Conservation (phyloP, 2,797 vertebrate genomes). For the Epinephelus awoara region DNA sequence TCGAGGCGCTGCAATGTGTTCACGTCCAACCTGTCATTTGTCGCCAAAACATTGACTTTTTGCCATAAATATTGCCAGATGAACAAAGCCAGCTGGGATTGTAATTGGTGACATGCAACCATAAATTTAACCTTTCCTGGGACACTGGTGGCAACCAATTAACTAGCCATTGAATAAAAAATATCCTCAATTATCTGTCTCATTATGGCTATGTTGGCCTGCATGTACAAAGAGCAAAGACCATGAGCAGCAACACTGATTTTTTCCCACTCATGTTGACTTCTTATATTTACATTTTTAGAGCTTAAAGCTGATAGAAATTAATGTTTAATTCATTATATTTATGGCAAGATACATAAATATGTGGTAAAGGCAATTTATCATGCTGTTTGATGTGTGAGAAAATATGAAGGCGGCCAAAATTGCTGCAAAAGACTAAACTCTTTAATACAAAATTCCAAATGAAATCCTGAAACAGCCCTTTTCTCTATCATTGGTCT, state of each 20-base stretch:
- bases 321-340: constrained; percentile 3
- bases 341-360: background rate
- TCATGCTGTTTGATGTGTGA: constrained; percentile 11
- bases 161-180: constrained; percentile 88
- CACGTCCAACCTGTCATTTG: constrained; percentile 86
- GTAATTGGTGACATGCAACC: constrained; percentile 89
- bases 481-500: constrained; percentile 79
- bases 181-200: constrained; percentile 89
- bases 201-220: constrained; percentile 85
- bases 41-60: constrained; percentile 87
- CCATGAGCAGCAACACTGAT: constrained; percentile 56
- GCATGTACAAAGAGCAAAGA: constrained; percentile 81
- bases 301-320: constrained; percentile 9
- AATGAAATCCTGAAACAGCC: constrained; percentile 64
- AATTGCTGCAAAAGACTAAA: constrained; percentile 40
- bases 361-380: background rate
- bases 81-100: constrained; percentile 88
- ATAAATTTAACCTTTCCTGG: constrained; percentile 89
- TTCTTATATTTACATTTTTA: constrained; percentile 42
- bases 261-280: constrained; percentile 42
- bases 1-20: constrained; percentile 75
- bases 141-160: constrained; percentile 89
- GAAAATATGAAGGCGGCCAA: constrained; percentile 17
- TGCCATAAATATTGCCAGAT: constrained; percentile 87
- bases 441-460: constrained; percentile 54